Evolutionary conservation across 2,113 vertebrate genomes (phyloP).

Genomic region (Synodontis membranacea): DNA sequence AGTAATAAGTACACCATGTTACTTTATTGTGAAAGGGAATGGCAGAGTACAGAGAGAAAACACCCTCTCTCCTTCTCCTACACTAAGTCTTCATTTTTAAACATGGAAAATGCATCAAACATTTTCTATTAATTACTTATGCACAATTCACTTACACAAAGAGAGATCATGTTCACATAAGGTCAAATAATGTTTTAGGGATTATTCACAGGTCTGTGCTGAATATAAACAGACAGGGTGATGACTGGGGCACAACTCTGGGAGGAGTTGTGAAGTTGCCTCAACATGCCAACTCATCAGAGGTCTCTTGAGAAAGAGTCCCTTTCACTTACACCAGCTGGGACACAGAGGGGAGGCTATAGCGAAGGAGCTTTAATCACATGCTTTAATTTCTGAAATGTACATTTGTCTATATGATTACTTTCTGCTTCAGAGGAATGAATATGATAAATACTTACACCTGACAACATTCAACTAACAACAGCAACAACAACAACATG

Average conservation of each 20-base stretch:
- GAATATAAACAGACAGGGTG: constrained; percentile 18
- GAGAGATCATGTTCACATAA: too few species aligned
- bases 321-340: background rate
- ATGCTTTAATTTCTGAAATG: constrained; percentile 7
- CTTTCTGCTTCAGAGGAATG: background rate
- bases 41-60: background rate
- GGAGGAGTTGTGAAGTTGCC: constrained; percentile 9
- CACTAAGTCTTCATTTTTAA: background rate
- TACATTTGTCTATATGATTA: background rate
- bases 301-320: constrained; percentile 16
- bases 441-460: background rate
- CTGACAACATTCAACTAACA: background rate
- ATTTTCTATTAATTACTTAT: background rate
- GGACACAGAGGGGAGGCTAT: constrained; percentile 4
- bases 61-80: background rate
- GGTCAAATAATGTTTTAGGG: background rate
- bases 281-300: constrained; percentile 29
- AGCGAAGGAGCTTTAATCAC: constrained; percentile 2
- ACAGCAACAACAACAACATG: too few species aligned
- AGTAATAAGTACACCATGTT: constrained; percentile 14
- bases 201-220: constrained; percentile 1
- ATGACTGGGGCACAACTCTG: constrained; percentile 23
- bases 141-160: background rate
- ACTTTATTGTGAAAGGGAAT: constrained; percentile 46
- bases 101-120: background rate